These are phyloP conservation scores for Furcula furcula DNA, from an alignment of 2,888 invertebrate genomes.

Conservation along the genomic window DNA sequence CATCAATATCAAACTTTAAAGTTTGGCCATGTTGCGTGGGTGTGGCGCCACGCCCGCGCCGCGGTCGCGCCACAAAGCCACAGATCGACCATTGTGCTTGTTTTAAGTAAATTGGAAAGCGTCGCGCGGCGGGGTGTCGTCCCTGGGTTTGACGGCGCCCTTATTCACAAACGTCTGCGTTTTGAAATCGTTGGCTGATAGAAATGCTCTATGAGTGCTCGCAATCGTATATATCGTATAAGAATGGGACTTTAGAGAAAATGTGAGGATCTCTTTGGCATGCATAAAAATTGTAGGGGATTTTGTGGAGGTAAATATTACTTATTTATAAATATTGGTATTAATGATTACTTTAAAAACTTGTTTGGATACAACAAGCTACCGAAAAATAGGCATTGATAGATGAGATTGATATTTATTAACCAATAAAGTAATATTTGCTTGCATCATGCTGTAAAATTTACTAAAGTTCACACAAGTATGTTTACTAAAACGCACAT, in stretches of 20 bases:
- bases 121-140: slow-evolving; percentile 11
- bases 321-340: too few relatives aligned
- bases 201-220: slow-evolving; percentile 43
- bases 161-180: slow-evolving; percentile 19
- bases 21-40: slow-evolving; percentile 10
- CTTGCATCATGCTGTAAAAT: too few relatives aligned
- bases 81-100: slow-evolving; percentile 41
- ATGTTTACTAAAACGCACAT: too few relatives aligned
- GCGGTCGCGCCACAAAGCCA: slow-evolving; percentile 36
- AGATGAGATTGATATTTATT: too few relatives aligned
- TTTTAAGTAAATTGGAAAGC: slow-evolving; percentile 72
- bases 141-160: slow-evolving; percentile 42
- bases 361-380: too few relatives aligned
- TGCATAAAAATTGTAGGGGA: too few relatives aligned
- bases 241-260: slow-evolving; percentile 5
- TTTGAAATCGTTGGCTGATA: slow-evolving; percentile 23
- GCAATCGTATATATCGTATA: slow-evolving; percentile 56
- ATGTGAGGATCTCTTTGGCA: background rate
- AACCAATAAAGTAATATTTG: too few relatives aligned
- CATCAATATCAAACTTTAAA: background rate
- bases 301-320: too few relatives aligned
- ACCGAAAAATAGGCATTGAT: too few relatives aligned
- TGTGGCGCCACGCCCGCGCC: slow-evolving; percentile 13
- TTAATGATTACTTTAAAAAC: too few relatives aligned
- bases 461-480: too few relatives aligned